These are phyloP conservation scores for Apantesis nais DNA, from an alignment of 2,888 invertebrate genomes.

Conservation along the genomic window DNA sequence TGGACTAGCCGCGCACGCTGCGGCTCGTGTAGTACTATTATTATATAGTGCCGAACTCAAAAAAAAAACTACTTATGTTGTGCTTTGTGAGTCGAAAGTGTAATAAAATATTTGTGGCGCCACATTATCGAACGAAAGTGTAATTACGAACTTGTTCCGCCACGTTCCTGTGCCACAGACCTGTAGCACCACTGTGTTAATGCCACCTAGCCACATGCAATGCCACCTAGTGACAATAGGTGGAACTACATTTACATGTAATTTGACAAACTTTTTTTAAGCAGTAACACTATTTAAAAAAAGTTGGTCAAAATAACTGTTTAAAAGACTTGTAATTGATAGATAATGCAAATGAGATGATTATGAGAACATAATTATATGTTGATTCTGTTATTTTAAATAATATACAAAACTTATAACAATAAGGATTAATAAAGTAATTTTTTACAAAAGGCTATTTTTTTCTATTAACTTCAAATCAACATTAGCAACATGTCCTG, in stretches of 20 bases:
- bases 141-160: neutral
- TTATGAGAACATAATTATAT: neutral
- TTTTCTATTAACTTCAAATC: no score
- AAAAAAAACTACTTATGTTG: no score
- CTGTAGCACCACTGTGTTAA: no score
- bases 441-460: neutral
- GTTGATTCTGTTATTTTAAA: neutral
- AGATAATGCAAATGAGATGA: neutral
- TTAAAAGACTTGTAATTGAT: neutral
- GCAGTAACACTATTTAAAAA: no score
- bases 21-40: neutral
- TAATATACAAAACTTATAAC: neutral
- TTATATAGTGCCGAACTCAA: neutral
- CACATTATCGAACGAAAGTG: neutral
- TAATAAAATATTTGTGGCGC: neutral
- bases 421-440: neutral
- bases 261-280: neutral
- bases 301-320: neutral
- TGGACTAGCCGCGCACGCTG: slow-evolving; percentile 50
- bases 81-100: neutral
- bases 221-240: neutral
- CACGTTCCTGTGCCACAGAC: neutral
- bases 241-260: neutral
- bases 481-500: no score
- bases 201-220: neutral